Conservation (phyloP, 1,140 invertebrate genomes). For the Rhynchophorus ferrugineus region DNA sequence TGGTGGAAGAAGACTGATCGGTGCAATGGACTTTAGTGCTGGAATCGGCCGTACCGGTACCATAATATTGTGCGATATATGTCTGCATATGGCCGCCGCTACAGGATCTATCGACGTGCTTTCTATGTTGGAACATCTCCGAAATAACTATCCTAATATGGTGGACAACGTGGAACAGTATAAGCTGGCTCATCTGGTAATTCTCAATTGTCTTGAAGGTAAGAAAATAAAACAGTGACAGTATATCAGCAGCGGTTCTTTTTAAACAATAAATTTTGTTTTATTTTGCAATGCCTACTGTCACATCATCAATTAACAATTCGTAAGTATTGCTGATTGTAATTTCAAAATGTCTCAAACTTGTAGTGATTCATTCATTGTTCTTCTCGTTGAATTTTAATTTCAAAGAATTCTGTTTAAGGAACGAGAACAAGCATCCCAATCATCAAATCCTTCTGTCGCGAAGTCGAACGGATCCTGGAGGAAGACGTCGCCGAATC, state of each 20-base stretch:
- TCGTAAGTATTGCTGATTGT: no score
- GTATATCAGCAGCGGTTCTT: background rate
- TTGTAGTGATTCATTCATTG: slow-evolving; percentile 50
- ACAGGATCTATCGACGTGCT: slow-evolving; percentile 71
- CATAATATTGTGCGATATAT: slow-evolving; percentile 71
- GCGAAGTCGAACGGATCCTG: slow-evolving; percentile 12
- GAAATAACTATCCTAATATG: slow-evolving; percentile 77
- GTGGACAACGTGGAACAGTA: slow-evolving; percentile 47
- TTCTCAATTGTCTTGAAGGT: slow-evolving; percentile 17
- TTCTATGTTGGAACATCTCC: slow-evolving; percentile 70
- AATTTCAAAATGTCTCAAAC: slow-evolving; percentile 71
- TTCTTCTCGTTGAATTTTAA: slow-evolving; percentile 27
- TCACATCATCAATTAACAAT: no score
- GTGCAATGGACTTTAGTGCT: slow-evolving; percentile 57
- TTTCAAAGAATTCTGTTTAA: slow-evolving; percentile 23
- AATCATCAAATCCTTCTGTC: slow-evolving; percentile 19
- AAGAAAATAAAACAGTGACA: background rate
- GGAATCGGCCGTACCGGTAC: slow-evolving; percentile 81
- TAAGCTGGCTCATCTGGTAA: slow-evolving; percentile 35
- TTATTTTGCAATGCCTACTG: no score
- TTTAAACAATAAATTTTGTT: background rate
- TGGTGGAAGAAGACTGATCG: no score
- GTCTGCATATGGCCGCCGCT: slow-evolving; percentile 58
- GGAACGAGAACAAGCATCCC: slow-evolving; percentile 15
- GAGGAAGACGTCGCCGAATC: slow-evolving; percentile 6